Evolutionary conservation across 2,888 invertebrate genomes (phyloP), one percentile per base, ranked within the genome.

Genomic region (Matsumyia berberina): DNA sequence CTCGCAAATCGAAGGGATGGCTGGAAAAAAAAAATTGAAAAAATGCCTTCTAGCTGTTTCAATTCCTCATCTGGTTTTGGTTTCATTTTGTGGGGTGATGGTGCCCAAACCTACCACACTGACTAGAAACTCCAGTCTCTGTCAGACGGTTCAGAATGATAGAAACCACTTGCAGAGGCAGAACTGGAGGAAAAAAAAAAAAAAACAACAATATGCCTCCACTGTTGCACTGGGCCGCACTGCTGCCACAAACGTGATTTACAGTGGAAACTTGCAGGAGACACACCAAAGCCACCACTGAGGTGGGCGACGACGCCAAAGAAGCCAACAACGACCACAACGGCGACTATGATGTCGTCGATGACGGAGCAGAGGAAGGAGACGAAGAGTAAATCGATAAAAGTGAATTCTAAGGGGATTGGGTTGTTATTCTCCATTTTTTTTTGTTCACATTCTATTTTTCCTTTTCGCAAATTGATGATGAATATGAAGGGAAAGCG

Each of bases 381-480:
- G 24, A 24, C 4, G 24, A 11, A 17, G 44, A 62, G 69, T 57
- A 57, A 76, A 69, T 76, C 76, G 81, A 81, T 81, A 62, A 49
- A 81, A 55, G 49, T 55, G 62, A 64, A 55, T 60, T 60, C 69
- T 15, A 15, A 15, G 24, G 24, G 42, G 44, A 62, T 51, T 49
- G 37, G 42, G 46, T 51, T 46, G 60, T 51, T 44, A n/a, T 37
- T 29, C 57, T 35, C 33, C 17, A 33, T 15, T 51, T 44, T 19
- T 39, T 42, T 17, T 42, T 33, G 17, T 57, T 29, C n/a, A n/a
- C n/a, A n/a, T 53, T 24, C 17, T 55, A 31, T 35, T 29, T 39
- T 51, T 31, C 15, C 7, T 39, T 67, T 57, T 69, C 11, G 62
- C 64, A 77, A 70, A 77, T 66, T 66, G 77, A 72, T 66, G 81